Evolutionary conservation across 2,797 vertebrate genomes (phyloP).

Genomic region (Cynodonichthys magdalenae): DNA sequence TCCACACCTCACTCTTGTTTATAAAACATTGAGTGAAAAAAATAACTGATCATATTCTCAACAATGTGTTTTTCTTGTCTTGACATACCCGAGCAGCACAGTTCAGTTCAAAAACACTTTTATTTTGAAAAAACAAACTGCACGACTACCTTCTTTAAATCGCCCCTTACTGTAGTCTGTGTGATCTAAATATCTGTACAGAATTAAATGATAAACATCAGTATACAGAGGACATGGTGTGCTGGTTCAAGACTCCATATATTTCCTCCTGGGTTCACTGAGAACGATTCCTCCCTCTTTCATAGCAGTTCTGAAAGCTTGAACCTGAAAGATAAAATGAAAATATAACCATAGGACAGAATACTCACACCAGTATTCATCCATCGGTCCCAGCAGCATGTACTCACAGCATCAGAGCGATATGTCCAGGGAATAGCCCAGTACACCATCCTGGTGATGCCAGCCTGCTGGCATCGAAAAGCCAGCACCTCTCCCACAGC

Average conservation of each 20-base stretch:
- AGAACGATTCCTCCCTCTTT: slow-evolving; percentile 87
- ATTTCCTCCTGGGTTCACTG: slow-evolving; percentile 88
- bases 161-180: neutral
- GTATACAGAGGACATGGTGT: slow-evolving; percentile 1
- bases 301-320: slow-evolving; percentile 85
- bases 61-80: slow-evolving; percentile 22
- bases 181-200: slow-evolving; percentile 3
- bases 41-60: slow-evolving; percentile 56
- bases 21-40: slow-evolving; percentile 52
- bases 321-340: slow-evolving; percentile 77
- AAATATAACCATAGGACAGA: neutral
- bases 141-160: neutral
- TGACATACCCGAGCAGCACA: slow-evolving; percentile 4
- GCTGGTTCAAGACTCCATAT: slow-evolving; percentile 51
- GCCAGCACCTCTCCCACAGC: slow-evolving; percentile 91
- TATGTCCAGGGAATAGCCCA: slow-evolving; percentile 86
- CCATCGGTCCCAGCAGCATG: neutral
- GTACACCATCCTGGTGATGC: slow-evolving; percentile 90
- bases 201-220: slow-evolving; percentile 10
- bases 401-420: slow-evolving; percentile 79
- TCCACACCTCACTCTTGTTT: slow-evolving; percentile 60
- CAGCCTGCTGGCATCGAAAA: slow-evolving; percentile 88
- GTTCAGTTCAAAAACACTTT: slow-evolving; percentile 23
- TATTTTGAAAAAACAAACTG: too few relatives aligned
- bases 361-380: neutral